Evolutionary conservation across 2,888 invertebrate species (phyloP).

Genomic region (Campaea margaritaria): DNA sequence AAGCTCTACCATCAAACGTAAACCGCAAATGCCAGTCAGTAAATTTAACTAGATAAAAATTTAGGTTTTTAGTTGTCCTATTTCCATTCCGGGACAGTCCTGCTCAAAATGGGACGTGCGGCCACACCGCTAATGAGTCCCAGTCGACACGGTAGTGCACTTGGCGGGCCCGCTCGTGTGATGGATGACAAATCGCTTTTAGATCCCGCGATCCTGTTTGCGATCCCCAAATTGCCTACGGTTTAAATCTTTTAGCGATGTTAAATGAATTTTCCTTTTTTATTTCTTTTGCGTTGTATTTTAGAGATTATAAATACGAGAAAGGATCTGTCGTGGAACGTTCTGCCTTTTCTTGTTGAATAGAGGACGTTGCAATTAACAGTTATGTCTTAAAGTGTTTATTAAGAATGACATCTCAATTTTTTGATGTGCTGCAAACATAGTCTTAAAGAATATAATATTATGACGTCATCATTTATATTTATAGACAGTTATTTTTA

Average conservation of each 20-base stretch:
- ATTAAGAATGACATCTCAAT: no score
- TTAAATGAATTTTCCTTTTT: conserved; percentile 30
- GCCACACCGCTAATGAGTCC: conserved; percentile 69
- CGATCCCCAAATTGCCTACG: conserved; percentile 61
- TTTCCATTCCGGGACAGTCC: not conserved
- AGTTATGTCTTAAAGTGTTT: no score
- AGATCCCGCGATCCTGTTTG: conserved; percentile 65
- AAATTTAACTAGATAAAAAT: not conserved
- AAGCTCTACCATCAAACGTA: no score
- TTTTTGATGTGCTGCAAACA: no score
- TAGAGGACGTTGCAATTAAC: no score
- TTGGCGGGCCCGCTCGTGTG: conserved; percentile 70
- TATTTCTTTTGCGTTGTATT: conserved; percentile 15
- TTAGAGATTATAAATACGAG: not conserved
- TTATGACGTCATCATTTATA: no score
- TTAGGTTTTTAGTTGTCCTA: not conserved
- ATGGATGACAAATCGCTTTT: conserved; percentile 80
- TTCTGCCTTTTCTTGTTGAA: no score
- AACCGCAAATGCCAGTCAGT: not conserved
- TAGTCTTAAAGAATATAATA: no score
- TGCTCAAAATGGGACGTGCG: conserved; percentile 15
- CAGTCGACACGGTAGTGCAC: conserved; percentile 79
- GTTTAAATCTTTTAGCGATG: conserved; percentile 34
- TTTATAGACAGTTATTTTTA: no score
- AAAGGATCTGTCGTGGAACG: not conserved